These are phyloP conservation scores for Heliocidaris tuberculata DNA, from an alignment of 35 echinoderm and acorn worm genomes.

Conservation along the genomic window DNA sequence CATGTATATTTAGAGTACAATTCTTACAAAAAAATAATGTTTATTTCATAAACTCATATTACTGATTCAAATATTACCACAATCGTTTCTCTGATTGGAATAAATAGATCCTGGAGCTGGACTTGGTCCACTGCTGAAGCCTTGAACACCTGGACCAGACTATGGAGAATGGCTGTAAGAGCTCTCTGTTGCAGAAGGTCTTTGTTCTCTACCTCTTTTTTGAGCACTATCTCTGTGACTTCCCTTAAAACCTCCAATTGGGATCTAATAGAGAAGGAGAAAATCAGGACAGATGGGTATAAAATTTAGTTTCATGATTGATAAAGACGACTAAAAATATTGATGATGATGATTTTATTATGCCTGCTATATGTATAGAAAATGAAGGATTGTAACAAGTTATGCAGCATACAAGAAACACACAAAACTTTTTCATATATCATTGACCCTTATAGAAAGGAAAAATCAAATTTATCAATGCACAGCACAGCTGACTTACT, in stretches of 20 bases:
- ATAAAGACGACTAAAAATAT: background rate
- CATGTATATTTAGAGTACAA: too few species aligned
- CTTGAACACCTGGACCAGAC: slow-evolving; percentile 22
- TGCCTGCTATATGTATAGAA: background rate
- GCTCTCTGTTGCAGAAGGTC: background rate
- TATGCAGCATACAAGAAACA: too few species aligned
- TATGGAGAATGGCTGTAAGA: background rate
- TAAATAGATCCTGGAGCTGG: background rate
- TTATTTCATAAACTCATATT: too few species aligned
- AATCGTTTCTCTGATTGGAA: background rate
- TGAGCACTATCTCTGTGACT: background rate
- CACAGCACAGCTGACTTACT: background rate
- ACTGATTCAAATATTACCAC: background rate
- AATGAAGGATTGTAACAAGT: too few species aligned
- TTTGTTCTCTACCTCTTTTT: background rate
- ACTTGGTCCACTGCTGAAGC: background rate
- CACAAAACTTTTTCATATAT: too few species aligned
- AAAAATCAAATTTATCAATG: background rate
- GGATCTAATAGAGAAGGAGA: background rate
- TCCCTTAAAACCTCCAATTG: slow-evolving; percentile 19
- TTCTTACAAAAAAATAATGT: too few species aligned
- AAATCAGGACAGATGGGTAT: background rate
- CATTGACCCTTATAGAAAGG: too few species aligned
- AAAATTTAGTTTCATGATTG: background rate
- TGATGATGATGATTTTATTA: background rate